phyloP scores from a whole-genome alignment of 2,888 invertebrate genomes.

The Candidula unifasciata region DNA sequence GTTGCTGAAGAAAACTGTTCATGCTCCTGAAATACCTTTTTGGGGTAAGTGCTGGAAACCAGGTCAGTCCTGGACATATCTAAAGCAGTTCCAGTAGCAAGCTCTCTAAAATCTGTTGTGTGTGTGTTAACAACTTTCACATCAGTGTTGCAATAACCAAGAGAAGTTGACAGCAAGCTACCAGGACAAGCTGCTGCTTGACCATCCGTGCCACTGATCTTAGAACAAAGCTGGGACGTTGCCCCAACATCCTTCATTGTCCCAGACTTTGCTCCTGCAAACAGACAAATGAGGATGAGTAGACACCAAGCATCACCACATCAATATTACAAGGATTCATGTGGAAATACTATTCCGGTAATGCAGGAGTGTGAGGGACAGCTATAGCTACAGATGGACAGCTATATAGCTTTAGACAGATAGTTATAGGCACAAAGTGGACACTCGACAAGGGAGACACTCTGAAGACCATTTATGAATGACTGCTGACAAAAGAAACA shows the following conservation, averaged over 20 bases:
- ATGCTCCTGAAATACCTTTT: not conserved
- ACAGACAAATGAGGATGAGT: slow-evolving; percentile 21
- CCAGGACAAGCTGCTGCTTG: too few species aligned
- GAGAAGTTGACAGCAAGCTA: not conserved
- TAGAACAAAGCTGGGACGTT: slow-evolving; percentile 11
- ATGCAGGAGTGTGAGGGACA: not conserved
- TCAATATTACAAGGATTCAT: too few species aligned
- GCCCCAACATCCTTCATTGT: not conserved
- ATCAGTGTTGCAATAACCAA: not conserved
- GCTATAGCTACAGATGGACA: not conserved
- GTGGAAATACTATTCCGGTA: too few species aligned
- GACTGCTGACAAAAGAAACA: too few species aligned
- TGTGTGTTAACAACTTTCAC: too few species aligned
- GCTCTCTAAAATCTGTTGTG: not conserved
- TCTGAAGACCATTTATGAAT: too few species aligned
- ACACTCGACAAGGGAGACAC: not conserved
- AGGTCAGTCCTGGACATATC: too few species aligned
- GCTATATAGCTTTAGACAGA: not conserved
- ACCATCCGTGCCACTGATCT: not conserved
- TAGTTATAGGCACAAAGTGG: not conserved
- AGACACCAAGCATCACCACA: too few species aligned
- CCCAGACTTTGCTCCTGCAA: slow-evolving; percentile 25
- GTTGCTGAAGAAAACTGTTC: not conserved
- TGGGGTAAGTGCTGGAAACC: too few species aligned
- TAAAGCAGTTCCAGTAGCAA: not conserved